Percentiles rank a stretch among this genome's conserved stretches.
Conservation (phyloP, 2,797 vertebrate genomes). For the Danio jaintianensis region DNA sequence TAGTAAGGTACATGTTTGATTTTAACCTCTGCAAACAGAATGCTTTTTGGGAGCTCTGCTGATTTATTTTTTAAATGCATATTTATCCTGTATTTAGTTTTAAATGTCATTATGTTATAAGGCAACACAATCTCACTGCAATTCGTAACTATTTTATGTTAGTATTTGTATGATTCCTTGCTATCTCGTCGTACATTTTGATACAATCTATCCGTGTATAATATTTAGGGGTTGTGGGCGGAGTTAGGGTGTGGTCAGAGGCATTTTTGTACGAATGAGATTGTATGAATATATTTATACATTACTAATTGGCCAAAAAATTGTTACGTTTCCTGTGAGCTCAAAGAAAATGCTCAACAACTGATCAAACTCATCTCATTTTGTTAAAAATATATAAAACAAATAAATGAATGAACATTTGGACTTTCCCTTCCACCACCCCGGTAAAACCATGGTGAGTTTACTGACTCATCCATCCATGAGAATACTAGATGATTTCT, state of each 20-base stretch:
- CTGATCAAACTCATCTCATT: not conserved
- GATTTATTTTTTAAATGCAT: not conserved
- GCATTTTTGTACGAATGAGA: too few relatives aligned
- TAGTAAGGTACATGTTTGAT: conserved; percentile 8
- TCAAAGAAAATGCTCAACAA: not conserved
- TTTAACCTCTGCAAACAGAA: not conserved
- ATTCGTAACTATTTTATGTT: too few relatives aligned
- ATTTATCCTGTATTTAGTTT: not conserved
- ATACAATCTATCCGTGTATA: too few relatives aligned
- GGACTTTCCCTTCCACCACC: not conserved
- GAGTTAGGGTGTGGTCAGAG: too few relatives aligned
- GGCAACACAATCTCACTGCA: too few relatives aligned
- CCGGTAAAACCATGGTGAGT: not conserved
- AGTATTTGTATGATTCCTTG: too few relatives aligned
- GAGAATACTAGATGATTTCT: not conserved
- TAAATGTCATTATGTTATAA: not conserved
- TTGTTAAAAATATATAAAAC: not conserved
- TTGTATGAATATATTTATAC: too few relatives aligned
- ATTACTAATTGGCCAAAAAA: too few relatives aligned
- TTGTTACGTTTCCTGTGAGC: too few relatives aligned
- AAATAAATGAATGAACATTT: too few relatives aligned
- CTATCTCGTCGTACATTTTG: too few relatives aligned
- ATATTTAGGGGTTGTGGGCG: too few relatives aligned
- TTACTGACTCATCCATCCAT: not conserved
- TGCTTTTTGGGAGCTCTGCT: not conserved